phyloP scores from a whole-genome alignment of 2,797 vertebrate species.

The Kryptopterus vitreolus region DNA sequence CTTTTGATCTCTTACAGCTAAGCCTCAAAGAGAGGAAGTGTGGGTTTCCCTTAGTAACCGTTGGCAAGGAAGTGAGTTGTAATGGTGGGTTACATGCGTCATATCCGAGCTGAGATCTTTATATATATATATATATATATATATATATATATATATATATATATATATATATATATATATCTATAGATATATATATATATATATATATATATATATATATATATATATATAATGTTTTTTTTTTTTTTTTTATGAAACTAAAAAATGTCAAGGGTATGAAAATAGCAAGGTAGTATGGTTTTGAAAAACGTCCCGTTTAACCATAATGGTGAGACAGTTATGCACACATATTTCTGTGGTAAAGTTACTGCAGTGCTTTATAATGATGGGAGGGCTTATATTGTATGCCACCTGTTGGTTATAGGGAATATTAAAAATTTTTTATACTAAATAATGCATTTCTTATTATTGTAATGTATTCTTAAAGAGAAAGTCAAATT shows the following conservation, averaged over 20 bases:
- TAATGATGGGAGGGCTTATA: slow-evolving; percentile 19
- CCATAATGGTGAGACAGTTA: neutral
- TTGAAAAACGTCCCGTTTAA: neutral
- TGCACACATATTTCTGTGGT: neutral
- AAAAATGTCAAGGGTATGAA: neutral
- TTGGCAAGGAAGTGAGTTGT: slow-evolving; percentile 53
- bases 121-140: no score
- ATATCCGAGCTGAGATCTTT: slow-evolving; percentile 9
- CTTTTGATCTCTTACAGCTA: slow-evolving; percentile 28
- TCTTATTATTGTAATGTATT: slow-evolving; percentile 38
- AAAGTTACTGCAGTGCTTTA: neutral
- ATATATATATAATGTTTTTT: no score
- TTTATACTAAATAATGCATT: slow-evolving; percentile 2
- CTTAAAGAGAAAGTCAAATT: slow-evolving; percentile 60
- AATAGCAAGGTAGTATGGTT: neutral
- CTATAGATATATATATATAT: no score
- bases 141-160: no score
- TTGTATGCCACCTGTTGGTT: slow-evolving; percentile 68
- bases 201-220: no score
- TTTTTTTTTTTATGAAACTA: neutral
- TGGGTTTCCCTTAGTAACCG: slow-evolving; percentile 54
- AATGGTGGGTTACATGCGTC: slow-evolving; percentile 27
- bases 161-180: no score
- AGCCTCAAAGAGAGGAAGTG: slow-evolving; percentile 53
- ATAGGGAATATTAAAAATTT: neutral